Base-by-base conservation (phyloP, 2,113 vertebrate genomes). In the Phyllostomus hastatus region DNA sequence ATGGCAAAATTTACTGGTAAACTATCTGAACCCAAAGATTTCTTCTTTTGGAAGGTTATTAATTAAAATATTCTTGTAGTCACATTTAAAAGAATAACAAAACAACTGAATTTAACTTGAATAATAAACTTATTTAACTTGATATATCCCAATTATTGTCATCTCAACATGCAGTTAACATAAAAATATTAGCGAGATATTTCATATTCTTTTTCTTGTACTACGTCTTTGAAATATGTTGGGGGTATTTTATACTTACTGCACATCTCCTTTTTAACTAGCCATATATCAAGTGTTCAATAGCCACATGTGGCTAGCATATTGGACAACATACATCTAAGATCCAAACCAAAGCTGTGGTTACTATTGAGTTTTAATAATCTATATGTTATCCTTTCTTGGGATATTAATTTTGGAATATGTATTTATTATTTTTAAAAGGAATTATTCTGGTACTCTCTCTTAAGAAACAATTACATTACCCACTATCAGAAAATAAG, bases 361-460 rank as follows among this genome's bases (percentile, higher is more conserved):
- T 52, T 95, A 64, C 7, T 66, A 9, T 78, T 96, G 48, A 92
- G 61, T 64, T 93, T 95, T 88, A 88, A 94, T 81, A 70, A 80
- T n/a, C 75, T 80, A 57, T 59, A 22, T 92, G 59, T 89, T 92
- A 90, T 66, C 33, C 9, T 90, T 75, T 89, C 9, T 87, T 19
- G 20, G 5, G 2, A 69, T 84, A 61, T 69, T 93, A 88, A 81
- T 89, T n/a, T 83, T 48, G 15, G 16, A 82, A 79, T 78, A 57
- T 69, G 81, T n/a, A 57, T 76, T 59, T 61, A 83, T 46, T 78
- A 75, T 69, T 93, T 94, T 86, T 91, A 75, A 88, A 91, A 90
- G 75, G 22, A 91, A 82, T 79, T 1, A 75, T 88, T 94, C 31
- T 89, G 31, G 4, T 89, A 67, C 15, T 89, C 91, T 88, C 35